Evolutionary conservation across 2,888 invertebrate genomes (phyloP), one percentile per base, ranked within the genome.

Genomic region (Dasypogon diadema): DNA sequence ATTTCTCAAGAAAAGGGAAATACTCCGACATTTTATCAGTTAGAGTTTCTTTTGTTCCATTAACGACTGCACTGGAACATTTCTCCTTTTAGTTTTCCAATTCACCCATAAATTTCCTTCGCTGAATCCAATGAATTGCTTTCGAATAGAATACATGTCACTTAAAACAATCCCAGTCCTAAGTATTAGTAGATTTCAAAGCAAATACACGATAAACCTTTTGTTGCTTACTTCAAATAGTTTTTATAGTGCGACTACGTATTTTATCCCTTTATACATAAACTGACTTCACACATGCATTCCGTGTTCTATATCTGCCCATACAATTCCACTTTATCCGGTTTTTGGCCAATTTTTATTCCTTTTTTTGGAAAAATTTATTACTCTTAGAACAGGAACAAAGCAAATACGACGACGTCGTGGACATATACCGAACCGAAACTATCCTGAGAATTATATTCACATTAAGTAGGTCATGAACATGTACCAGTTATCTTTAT

Each of bases 401-500:
- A 72, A 72, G 55, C 54, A 22, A 54, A 26, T 34, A 55, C 54
- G 54, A 72, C 51, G 72, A 72, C 54, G 30, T 55, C 54, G 37
- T n/a, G n/a, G n/a, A n/a, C n/a, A 72, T 37, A 72, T 37, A 72
- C 72, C 55, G 55, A 72, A 72, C 72, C 18, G 55, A 77, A 77
- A 74, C 74, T 68, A 72, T 74, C 48, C 30, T 26, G 58, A 75
- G 51, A 75, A 77, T 75, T 77, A 75, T 72, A 54, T 70, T 30
- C 55, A 48, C 70, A 54, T 74, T 74, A 77, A 77, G 74, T 77
- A 46, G 77, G 77, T 77, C 77, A 77, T 77, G 77, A 77, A 68
- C 77, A 75, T 63, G 65, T 16, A 73, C 74, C 37, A 58, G 51
- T 65, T 68, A 68, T 70, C 22, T 63, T 76, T 46, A n/a, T n/a